Evolutionary conservation across 2,888 invertebrate genomes (phyloP), one percentile per base, ranked within the genome.

Genomic region (Anagyrus pseudococci): DNA sequence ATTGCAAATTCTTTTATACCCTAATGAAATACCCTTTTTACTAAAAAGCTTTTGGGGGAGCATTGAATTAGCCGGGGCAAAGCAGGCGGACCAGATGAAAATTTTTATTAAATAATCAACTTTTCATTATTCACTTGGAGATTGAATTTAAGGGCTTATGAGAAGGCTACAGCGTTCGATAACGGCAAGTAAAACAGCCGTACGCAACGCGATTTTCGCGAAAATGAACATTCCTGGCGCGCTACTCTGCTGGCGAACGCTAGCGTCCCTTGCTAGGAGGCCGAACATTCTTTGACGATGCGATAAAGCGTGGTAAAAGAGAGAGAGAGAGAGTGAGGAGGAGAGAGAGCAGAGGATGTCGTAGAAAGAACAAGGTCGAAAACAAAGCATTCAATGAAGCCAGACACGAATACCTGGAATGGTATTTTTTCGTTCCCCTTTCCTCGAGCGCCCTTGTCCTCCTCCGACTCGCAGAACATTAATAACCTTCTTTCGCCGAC

Each of bases 161-260:
- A 56, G 47, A 37, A 44, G 23, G 0, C 17, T 4, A 6, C 15
- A n/a, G 8, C 15, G 15, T 26, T 23, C 22, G 15, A 52, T 1
- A 8, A 20, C 10, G 13, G 43, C 23, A n/a, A 29, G 29, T 22
- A 50, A 52, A 58, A 37, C 41, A 52, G 46, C 37, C 29, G n/a
- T n/a, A n/a, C n/a, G 22, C 4, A 10, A 23, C 29, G 44, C 44
- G 48, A 50, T 58, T 58, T 58, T 46, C 44, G 46, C 26, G 52
- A 44, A 46, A 58, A 52, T 52, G 52, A 58, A 58, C 44, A 58
- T 58, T 58, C 58, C 44, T 19, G 23, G 10, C 19, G 29, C 10
- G 37, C 8, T 25, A 40, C 6, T 19, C 26, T 17, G 19, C 40
- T 41, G n/a, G n/a, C 8, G 17, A 8, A 15, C 4, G n/a, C 17